Base-by-base conservation (phyloP, 1,140 invertebrate species). In the Acromyrmex echinatior region DNA sequence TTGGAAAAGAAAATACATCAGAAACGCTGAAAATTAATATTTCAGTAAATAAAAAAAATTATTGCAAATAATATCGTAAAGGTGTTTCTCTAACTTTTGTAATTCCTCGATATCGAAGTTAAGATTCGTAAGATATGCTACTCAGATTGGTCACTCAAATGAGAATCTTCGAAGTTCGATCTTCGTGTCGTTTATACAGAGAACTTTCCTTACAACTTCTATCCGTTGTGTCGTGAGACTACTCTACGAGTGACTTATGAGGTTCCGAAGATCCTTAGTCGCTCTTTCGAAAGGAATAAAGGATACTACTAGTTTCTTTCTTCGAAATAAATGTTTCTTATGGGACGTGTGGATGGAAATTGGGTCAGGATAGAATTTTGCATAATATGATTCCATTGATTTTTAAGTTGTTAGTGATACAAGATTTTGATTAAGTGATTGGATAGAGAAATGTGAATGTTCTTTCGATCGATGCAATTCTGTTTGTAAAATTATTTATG, bases 321-420 rank as follows among this genome's bases (percentile, higher is more conserved):
- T 62, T 65, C 18, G 28, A 39, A 78, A 85, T 56, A 12, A 9
- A 85, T 85, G 82, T 78, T 77, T 28, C 81, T 63, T 76, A 51
- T 65, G 73, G 71, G 45, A 65, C n/a, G 31, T 1, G 21, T 35
- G 45, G 12, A 68, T 79, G 18, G n/a, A 25, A 62, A 18, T 14
- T 12, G 12, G 31, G 35, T 63, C 28, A 35, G 6, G 14, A 16
- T 14, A 21, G 14, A 9, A 68, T 68, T 80, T 80, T n/a, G 7
- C 18, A 18, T 25, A 21, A 1, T 31, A 3, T 16, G 49, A 25
- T 25, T 25, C 21, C 2, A 7, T 66, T 28, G 49, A 56, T 21
- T 81, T 71, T 81, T 45, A 35, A 71, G 2, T 71, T 71, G 53
- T 31, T 71, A 28, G 16, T 21, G 6, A 73, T 58, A 35, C n/a